Evolutionary conservation across 1,140 invertebrate species (phyloP), one percentile per base, ranked within the genome.

Genomic region (Penaeus vannamei): DNA sequence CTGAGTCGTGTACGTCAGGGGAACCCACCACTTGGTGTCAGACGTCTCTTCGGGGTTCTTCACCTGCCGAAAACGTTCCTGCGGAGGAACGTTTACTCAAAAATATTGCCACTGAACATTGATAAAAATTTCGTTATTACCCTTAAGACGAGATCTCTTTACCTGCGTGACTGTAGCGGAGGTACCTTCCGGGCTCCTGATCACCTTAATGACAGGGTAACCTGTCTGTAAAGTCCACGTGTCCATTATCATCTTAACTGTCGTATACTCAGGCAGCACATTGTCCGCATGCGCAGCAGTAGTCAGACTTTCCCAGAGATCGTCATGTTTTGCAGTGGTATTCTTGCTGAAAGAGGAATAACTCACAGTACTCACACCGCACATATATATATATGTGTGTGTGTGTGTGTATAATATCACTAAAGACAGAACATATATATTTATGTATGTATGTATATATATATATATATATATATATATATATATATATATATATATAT

Each of bases 171-270:
- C 32, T 7, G 72, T 53, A 53, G 53, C 62, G 32, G 76, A 69
- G 10, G 86, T 81, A n/a, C 86, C 86, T 36, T 87, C 80, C 14
- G 29, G n/a, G 22, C 66, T 61, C 19, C 86, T 76, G 23, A 60
- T 76, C 3, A 96, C 95, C 8, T 94, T 94, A 1, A 98, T 93
- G 0, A 98, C 95, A 0, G 97, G 97, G 93, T 95, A 98, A 4
- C 97, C 97, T n/a, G 96, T 93, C 92, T 97, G 96, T 1, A 94
- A 93, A 0, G 96, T 96, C 97, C 97, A 98, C 0, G 95, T 95
- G 91, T 97, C 95, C 96, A 98, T 96, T 60, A 97, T 95, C 4
- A 93, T 92, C 84, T 95, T 95, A 1, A 97, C 93, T 77, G 93
- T 87, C 14, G 79, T 94, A 85, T 94, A 94, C 22, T 93, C 91